Evolutionary conservation across 2,113 vertebrate species (phyloP).

Genomic region (Shinisaurus crocodilurus): DNA sequence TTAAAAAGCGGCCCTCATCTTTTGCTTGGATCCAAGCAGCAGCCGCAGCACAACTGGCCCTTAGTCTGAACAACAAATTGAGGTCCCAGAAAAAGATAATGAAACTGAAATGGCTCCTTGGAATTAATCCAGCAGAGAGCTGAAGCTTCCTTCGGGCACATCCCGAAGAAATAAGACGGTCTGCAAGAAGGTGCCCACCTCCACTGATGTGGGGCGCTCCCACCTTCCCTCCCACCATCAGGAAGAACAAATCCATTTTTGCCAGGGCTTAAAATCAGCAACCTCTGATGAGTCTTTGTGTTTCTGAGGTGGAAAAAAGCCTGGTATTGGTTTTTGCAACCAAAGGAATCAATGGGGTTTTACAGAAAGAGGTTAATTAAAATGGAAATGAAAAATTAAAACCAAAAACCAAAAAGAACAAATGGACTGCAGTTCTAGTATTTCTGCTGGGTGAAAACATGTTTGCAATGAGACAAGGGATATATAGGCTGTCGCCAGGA

Average conservation of each 20-base stretch:
- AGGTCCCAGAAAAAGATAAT: not conserved
- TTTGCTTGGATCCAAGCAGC: rapidly evolving
- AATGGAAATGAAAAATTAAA: constrained; percentile 41
- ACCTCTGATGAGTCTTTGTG: not conserved
- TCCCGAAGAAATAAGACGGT: not conserved
- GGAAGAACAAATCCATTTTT: constrained; percentile 3
- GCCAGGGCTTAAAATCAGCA: not conserved
- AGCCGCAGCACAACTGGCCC: too few relatives aligned
- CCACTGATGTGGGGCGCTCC: not conserved
- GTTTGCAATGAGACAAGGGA: not conserved
- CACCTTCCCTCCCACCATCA: not conserved
- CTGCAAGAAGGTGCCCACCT: not conserved
- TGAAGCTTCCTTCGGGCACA: rapidly evolving
- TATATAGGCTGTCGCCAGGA: not conserved
- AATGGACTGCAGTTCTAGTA: not conserved
- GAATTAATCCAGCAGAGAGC: constrained; percentile 23
- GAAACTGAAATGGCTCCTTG: constrained; percentile 24
- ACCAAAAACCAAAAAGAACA: constrained; percentile 3
- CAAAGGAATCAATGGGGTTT: not conserved
- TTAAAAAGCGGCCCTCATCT: rapidly evolving
- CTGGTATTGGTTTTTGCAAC: not conserved
- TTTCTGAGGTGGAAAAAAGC: not conserved
- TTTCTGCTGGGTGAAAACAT: not conserved
- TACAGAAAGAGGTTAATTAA: constrained; percentile 39
- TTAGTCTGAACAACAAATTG: not conserved